Conservation (phyloP, 2,113 vertebrate species). For the Rhodinocichla rosea region DNA sequence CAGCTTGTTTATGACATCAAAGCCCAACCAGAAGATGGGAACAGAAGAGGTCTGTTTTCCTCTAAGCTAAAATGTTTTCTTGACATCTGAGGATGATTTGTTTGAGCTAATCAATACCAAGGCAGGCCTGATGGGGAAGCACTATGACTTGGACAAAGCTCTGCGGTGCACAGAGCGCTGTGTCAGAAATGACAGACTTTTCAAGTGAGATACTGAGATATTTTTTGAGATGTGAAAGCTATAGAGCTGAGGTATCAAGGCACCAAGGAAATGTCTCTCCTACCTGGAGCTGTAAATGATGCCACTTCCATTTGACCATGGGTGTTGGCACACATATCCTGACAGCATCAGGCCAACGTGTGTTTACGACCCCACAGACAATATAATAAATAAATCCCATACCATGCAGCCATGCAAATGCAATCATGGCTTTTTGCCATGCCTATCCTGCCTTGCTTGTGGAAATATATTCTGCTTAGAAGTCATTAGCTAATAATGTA, state of each 20-base stretch:
- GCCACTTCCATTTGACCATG: not conserved
- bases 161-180: rapidly evolving
- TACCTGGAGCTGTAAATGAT: not conserved
- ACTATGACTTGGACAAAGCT: not conserved
- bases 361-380: not conserved
- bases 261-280: not conserved
- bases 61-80: not conserved
- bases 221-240: not conserved
- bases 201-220: not conserved
- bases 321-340: not conserved
- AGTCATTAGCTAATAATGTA: not conserved
- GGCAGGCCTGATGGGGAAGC: not conserved
- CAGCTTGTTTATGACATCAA: not conserved
- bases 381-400: not conserved
- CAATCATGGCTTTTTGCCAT: not conserved
- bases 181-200: not conserved
- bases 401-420: not conserved
- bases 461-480: not conserved
- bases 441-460: not conserved
- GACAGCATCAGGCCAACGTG: not conserved
- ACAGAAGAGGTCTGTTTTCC: not conserved
- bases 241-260: not conserved
- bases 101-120: not conserved
- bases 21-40: not conserved
- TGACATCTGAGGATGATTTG: not conserved